Evolutionary conservation across 2,797 vertebrate species (phyloP), one percentile per base, ranked within the genome.

Genomic region (Synaphobranchus kaupii): DNA sequence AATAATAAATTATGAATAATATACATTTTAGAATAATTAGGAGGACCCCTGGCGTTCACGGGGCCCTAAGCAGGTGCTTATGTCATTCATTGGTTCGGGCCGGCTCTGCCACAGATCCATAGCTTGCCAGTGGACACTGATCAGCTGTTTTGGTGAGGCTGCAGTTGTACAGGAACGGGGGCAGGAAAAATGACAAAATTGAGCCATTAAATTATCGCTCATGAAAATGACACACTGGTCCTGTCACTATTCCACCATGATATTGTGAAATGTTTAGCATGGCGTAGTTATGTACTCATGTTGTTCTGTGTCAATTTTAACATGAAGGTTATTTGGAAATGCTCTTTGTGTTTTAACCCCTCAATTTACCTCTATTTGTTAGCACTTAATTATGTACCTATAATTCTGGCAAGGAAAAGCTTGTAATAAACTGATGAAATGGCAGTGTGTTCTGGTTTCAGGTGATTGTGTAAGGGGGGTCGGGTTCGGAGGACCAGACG

Each of bases 401-500:
- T 83, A 68, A 85, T 68, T 85, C 58, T 87, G 22, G 28, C 13
- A 68, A 68, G 66, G 58, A 84, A 84, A 84, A 71, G 50, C 31
- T 84, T 63, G 81, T 73, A 87, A 87, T 87, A 87, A 87, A 87
- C 31, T n/a, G 10, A 73, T 73, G 20, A 87, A 87, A 84, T 58
- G 50, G 34, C 60, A 25, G 8, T 12, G 17, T 63, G 31, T 20
- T n/a, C 25, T 85, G 34, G 13, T 81, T 48, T 50, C 25, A 1
- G 78, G 9, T 81, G 22, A 22, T 20, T 47, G 34, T n/a, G n/a
- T n/a, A n/a, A n/a, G n/a, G n/a, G n/a, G n/a, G n/a, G n/a, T n/a
- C n/a, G n/a, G n/a, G n/a, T n/a, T n/a, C n/a, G n/a, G n/a, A n/a
- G n/a, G n/a, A n/a, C n/a, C n/a, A n/a, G n/a, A n/a, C n/a, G n/a